phyloP scores from a whole-genome alignment of 2,797 vertebrate species.

The Eurystomus glaucurus region DNA sequence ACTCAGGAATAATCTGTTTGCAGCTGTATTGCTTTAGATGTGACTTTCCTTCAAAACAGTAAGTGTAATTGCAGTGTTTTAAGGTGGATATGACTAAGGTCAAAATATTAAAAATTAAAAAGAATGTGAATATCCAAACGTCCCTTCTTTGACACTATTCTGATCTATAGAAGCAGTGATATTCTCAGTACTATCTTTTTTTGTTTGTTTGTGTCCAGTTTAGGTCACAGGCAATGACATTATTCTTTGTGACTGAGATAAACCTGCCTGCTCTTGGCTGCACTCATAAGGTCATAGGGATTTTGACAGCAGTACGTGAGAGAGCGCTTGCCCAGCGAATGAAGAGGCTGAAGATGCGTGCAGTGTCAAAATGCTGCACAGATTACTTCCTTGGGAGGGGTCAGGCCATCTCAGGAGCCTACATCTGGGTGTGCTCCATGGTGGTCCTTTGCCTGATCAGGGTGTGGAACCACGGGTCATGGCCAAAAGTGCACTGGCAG shows the following conservation, averaged over 20 bases:
- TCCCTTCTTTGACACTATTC: neutral
- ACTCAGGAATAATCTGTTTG: neutral
- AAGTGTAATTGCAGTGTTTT: neutral
- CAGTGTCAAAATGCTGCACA: neutral
- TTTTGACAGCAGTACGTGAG: neutral
- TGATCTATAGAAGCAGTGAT: neutral
- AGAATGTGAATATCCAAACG: accelerated
- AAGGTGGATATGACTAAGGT: neutral
- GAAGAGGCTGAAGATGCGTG: neutral
- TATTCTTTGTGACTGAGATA: neutral
- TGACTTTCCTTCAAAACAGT: neutral
- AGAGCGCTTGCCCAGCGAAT: neutral
- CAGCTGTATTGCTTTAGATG: neutral
- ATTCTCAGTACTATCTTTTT: neutral
- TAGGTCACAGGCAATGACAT: neutral
- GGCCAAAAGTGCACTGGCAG: neutral
- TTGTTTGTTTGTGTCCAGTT: neutral
- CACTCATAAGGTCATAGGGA: neutral
- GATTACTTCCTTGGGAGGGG: neutral
- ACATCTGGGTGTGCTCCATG: accelerated
- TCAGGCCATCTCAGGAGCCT: neutral
- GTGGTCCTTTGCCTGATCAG: neutral
- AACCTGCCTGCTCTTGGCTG: neutral
- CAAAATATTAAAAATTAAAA: neutral
- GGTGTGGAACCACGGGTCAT: neutral